These are phyloP conservation scores for Cinara cedri DNA, from an alignment of 2,888 invertebrate species.

Conservation along the genomic window DNA sequence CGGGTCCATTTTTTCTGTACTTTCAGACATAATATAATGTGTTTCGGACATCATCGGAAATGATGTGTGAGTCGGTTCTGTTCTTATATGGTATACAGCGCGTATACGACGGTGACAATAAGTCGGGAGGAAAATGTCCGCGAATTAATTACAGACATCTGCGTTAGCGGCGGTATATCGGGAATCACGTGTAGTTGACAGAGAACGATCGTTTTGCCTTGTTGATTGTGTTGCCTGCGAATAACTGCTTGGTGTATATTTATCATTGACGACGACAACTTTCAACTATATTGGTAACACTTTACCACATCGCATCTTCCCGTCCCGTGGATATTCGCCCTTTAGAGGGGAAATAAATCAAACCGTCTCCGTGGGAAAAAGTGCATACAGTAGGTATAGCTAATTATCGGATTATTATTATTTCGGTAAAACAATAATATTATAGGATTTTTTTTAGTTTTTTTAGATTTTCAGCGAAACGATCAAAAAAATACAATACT, in stretches of 20 bases:
- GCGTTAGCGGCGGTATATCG: constrained; percentile 10
- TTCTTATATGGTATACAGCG: no score
- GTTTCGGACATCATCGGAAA: no score
- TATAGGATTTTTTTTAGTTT: no score
- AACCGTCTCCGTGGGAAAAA: not conserved
- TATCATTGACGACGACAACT: constrained; percentile 41
- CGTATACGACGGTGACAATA: not conserved
- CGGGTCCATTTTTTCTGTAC: no score
- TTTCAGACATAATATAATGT: no score
- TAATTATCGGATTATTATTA: not conserved
- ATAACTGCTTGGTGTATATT: constrained; percentile 40
- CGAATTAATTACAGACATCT: constrained; percentile 44
- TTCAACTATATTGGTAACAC: constrained; percentile 30
- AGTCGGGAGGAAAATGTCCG: constrained; percentile 6
- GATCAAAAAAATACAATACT: no score
- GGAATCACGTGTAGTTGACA: constrained; percentile 41
- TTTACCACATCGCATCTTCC: constrained; percentile 11
- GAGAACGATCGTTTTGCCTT: constrained; percentile 46
- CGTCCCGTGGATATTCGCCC: constrained; percentile 14
- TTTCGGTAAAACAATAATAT: no score
- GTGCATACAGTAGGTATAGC: not conserved
- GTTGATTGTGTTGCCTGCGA: constrained; percentile 41
- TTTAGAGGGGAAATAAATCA: constrained; percentile 21
- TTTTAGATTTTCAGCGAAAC: no score
- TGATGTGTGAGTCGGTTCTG: no score